These are phyloP conservation scores for Amaurobius ferox DNA, from an alignment of 2,888 invertebrate species.

Conservation along the genomic window DNA sequence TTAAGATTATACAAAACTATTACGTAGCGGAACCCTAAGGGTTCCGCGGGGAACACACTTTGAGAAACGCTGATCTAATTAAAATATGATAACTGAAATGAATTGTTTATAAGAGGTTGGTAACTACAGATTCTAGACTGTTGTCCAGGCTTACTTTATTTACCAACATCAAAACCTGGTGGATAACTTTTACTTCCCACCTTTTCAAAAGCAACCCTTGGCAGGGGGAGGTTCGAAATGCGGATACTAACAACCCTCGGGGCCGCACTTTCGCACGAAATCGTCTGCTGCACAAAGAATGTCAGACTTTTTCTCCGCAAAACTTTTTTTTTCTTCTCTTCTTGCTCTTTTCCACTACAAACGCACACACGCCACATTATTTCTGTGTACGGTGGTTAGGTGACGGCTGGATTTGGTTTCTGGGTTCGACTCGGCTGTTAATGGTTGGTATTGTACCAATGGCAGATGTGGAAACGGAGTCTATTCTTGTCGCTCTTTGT, in stretches of 20 bases:
- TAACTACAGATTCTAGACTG: too few species aligned
- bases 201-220: neutral
- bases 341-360: neutral
- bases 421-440: neutral
- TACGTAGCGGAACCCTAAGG: too few species aligned
- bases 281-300: constrained; percentile 1
- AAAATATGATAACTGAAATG: too few species aligned
- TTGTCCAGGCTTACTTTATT: too few species aligned
- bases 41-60: too few species aligned
- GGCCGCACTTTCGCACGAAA: neutral
- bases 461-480: neutral
- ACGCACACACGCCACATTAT: neutral
- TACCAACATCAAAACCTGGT: too few species aligned
- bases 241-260: neutral
- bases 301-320: neutral
- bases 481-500: neutral
- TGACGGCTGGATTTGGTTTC: neutral
- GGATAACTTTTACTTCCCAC: too few species aligned
- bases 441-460: neutral
- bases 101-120: too few species aligned
- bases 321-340: too few species aligned
- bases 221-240: neutral
- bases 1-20: too few species aligned
- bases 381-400: neutral
- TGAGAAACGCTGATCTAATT: too few species aligned